These are phyloP conservation scores for Rhagonycha lutea DNA, from an alignment of 2,888 invertebrate species.

Conservation along the genomic window DNA sequence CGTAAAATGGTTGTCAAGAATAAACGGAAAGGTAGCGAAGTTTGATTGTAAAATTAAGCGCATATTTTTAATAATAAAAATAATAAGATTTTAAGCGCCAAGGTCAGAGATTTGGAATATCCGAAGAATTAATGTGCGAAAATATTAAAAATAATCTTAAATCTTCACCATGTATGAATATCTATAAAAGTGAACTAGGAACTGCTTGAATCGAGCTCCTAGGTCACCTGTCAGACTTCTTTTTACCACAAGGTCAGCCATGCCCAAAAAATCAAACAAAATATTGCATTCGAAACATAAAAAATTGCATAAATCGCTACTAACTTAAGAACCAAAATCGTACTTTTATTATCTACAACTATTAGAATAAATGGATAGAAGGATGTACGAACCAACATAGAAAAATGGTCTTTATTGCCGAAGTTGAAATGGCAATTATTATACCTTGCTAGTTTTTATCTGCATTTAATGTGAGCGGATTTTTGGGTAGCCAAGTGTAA, in stretches of 20 bases:
- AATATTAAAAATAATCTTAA: background rate
- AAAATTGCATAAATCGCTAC: conserved; percentile 30
- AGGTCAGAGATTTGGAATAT: background rate
- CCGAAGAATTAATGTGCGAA: background rate
- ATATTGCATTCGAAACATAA: conserved; percentile 26
- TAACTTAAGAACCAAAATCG: conserved; percentile 26
- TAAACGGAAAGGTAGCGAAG: background rate
- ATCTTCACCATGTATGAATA: background rate
- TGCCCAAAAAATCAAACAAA: conserved; percentile 31
- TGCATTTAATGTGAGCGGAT: conserved; percentile 28
- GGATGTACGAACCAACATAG: background rate
- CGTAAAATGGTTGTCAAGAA: background rate
- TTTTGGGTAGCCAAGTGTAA: conserved; percentile 43
- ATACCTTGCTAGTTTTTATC: conserved; percentile 22
- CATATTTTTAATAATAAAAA: background rate
- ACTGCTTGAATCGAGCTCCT: conserved; percentile 30
- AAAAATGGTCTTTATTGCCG: conserved; percentile 20
- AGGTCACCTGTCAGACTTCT: conserved; percentile 40
- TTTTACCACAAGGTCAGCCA: conserved; percentile 37
- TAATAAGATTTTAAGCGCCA: background rate
- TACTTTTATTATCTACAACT: background rate
- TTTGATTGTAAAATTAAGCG: background rate
- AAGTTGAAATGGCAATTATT: conserved; percentile 25
- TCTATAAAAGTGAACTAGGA: conserved; percentile 24
- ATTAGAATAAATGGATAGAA: conserved; percentile 11